Evolutionary conservation across 2,888 invertebrate genomes (phyloP), one percentile per base, ranked within the genome.

Genomic region (Leptinotarsa tumamoca): DNA sequence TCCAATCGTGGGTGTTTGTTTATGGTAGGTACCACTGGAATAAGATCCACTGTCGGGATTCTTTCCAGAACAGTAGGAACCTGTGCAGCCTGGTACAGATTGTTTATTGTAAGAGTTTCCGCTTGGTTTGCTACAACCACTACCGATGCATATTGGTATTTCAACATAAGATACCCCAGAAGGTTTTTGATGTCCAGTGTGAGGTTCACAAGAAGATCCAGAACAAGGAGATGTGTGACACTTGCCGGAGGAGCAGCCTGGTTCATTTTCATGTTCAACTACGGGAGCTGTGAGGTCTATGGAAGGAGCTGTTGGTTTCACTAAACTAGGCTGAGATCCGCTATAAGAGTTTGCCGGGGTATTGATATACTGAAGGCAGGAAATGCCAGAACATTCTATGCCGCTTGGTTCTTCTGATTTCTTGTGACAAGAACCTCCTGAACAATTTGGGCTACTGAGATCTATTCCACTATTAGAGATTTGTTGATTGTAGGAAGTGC

Each of bases 371-470:
- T 23, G 23, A 21, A 4, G 10, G 23, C 63, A 63, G 3, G 63
- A 63, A 63, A 10, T 5, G n/a, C 63, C 63, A n/a, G 63, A 63
- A n/a, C 63, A 63, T 63, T n/a, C 43, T 5, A n/a, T 7, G 14
- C 7, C n/a, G 13, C n/a, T 63, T n/a, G 63, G 18, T n/a, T 7
- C 33, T 13, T 63, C n/a, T n/a, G 63, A 10, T 66, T 66, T 71
- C 4, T 66, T 63, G 23, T 63, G 15, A 72, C 72, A 72, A 54
- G 67, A 43, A 21, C 43, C 67, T n/a, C 67, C 56, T 4, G 18
- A 21, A 54, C 72, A 72, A 21, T 21, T 56, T n/a, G 63, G n/a
- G 33, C 18, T 27, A 63, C 63, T 33, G n/a, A 63, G 63, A 43
- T 63, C 63, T 63, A 63, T 63, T 63, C 63, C 63, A 10, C 33